Conservation (phyloP, 2,113 vertebrate species). For the Aspiorhynchus laticeps region DNA sequence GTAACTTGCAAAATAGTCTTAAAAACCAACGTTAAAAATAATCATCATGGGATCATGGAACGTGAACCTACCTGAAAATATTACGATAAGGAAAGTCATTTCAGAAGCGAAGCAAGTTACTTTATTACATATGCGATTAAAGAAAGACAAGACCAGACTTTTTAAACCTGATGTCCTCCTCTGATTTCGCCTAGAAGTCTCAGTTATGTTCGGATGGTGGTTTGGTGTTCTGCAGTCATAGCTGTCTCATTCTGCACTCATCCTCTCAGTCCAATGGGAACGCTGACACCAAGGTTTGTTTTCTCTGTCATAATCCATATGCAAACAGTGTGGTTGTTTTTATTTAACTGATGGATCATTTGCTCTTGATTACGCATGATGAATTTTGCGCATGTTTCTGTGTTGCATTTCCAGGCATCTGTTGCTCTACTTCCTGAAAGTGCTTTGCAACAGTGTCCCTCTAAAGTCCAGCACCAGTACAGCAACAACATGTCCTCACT, state of each 20-base stretch:
- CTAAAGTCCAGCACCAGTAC: conserved; percentile 88
- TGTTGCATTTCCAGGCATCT: conserved; percentile 71
- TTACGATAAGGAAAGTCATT: neutral
- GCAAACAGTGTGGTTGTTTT: neutral
- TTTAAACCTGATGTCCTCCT: neutral
- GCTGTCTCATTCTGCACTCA: conserved; percentile 92
- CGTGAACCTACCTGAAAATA: no score
- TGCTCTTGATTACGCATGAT: neutral
- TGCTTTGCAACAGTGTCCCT: conserved; percentile 75
- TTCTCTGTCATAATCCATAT: neutral
- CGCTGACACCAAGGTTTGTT: conserved; percentile 71
- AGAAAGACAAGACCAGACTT: no score
- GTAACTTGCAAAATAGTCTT: no score
- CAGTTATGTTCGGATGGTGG: conserved; percentile 79
- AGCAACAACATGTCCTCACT: conserved; percentile 92
- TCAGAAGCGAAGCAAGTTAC: neutral
- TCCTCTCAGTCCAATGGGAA: conserved; percentile 67
- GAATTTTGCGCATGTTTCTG: neutral
- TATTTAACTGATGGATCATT: neutral
- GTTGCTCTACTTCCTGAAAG: conserved; percentile 75
- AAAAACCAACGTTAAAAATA: no score
- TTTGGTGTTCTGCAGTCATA: conserved; percentile 95
- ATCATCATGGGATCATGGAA: no score
- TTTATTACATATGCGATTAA: neutral
- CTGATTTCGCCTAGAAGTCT: conserved; percentile 66